Evolutionary conservation across 1,140 invertebrate species (phyloP), one percentile per base, ranked within the genome.

Genomic region (Mycetomoellerius zeteki): DNA sequence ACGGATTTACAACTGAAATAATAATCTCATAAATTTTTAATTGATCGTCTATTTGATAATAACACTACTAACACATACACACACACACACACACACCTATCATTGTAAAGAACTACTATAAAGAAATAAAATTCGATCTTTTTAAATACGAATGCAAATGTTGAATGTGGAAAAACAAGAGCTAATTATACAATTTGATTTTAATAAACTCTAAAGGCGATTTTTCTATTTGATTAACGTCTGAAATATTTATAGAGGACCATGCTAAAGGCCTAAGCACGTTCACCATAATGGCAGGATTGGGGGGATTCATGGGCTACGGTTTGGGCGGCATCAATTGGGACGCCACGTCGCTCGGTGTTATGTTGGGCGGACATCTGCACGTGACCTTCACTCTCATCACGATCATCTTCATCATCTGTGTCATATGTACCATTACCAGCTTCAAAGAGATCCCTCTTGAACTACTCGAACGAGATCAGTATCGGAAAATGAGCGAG

Each of bases 221-320:
- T 16, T 43, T 67, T 73, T 62, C 10, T 62, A 72, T 88, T 33
- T 56, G n/a, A 37, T 78, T 56, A 52, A 85, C 10, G 14, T 73
- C 10, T 24, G n/a, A 58, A 60, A 80, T 88, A 85, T 84, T 0
- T 71, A 5, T 10, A 97, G 98, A 99, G 95, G 99, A 99, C 93
- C 99, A 99, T 93, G 98, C 98, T 0, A 97, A 97, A 89, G 99
- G 99, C 0, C 95, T 99, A 2, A 99, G 98, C 87, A 99, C 98
- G 2, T 99, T 99, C 91, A 99, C 99, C 0, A 97, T 99, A 81
- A 99, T 99, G 98, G 99, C 99, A 1, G 99, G 99, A 0, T 95
- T 99, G 0, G 99, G 99, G 8, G 99, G 99, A 16, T 98, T 98
- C 90, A 96, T 99, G 93, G 99, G 99, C 0, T 99, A 99, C 93